Conservation (phyloP, 1,140 invertebrate species). For the Penaeus japonicus region DNA sequence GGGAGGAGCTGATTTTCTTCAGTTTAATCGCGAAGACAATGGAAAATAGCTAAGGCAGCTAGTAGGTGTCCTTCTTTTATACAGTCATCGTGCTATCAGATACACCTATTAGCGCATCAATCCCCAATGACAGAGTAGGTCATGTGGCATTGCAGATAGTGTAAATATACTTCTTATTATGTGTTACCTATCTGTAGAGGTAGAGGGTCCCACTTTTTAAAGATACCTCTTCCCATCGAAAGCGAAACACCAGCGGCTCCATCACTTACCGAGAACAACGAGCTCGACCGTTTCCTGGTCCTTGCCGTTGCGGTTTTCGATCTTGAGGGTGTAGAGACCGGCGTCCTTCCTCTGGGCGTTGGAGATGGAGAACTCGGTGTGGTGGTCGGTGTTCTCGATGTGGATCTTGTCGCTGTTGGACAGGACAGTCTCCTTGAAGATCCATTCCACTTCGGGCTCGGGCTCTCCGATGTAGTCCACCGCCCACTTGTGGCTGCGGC, state of each 20-base stretch:
- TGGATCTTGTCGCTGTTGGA: conserved; percentile 81
- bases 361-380: conserved; percentile 85
- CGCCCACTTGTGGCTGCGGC: conserved; percentile 90
- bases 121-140: too few relatives aligned
- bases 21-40: background rate
- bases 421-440: conserved; percentile 81
- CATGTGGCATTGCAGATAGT: too few relatives aligned
- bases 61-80: too few relatives aligned
- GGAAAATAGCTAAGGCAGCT: too few relatives aligned
- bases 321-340: conserved; percentile 87
- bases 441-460: conserved; percentile 84
- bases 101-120: too few relatives aligned
- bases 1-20: too few relatives aligned
- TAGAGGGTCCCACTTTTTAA: background rate
- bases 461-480: conserved; percentile 92
- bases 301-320: conserved; percentile 88
- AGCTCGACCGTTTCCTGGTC: conserved; percentile 91
- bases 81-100: too few relatives aligned
- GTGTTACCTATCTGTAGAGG: too few relatives aligned
- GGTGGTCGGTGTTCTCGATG: conserved; percentile 90
- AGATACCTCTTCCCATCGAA: background rate
- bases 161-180: too few relatives aligned
- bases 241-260: background rate
- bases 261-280: conserved; percentile 81
- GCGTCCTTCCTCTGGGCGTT: conserved; percentile 87